These are phyloP conservation scores for Leucoraja ocellata DNA, from an alignment of 2,797 vertebrate species.

Conservation along the genomic window DNA sequence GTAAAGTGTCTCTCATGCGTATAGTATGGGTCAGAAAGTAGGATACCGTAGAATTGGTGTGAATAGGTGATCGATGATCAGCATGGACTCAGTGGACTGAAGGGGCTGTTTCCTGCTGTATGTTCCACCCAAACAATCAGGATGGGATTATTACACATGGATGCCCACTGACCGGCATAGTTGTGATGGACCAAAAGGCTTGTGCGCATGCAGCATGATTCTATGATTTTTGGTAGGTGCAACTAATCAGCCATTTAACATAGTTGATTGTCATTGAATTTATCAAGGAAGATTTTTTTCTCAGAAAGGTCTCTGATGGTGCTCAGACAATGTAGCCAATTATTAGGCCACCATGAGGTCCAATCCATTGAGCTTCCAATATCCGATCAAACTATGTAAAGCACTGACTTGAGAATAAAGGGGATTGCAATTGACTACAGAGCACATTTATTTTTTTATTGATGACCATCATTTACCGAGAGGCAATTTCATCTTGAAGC, in stretches of 20 bases:
- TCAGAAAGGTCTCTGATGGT: neutral
- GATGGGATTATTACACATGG: too few species aligned
- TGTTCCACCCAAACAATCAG: too few species aligned
- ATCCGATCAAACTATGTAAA: neutral
- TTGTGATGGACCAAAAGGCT: too few species aligned
- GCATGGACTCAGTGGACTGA: too few species aligned
- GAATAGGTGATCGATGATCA: too few species aligned
- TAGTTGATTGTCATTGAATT: neutral
- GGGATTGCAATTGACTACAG: neutral
- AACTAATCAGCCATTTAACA: neutral
- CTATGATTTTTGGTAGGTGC: too few species aligned
- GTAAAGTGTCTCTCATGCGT: too few species aligned
- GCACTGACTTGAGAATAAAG: neutral
- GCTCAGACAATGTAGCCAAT: neutral
- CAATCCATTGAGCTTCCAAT: neutral
- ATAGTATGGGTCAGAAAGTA: too few species aligned
- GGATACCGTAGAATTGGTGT: too few species aligned
- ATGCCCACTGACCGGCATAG: too few species aligned
- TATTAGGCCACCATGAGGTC: neutral
- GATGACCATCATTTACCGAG: slow-evolving; percentile 20
- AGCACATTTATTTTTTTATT: neutral
- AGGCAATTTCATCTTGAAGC: neutral
- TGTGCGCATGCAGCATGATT: too few species aligned
- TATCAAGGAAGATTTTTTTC: neutral
- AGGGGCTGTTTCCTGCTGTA: too few species aligned